Conservation (phyloP, 2,888 invertebrate genomes). For the Dolichomitus sp. region DNA sequence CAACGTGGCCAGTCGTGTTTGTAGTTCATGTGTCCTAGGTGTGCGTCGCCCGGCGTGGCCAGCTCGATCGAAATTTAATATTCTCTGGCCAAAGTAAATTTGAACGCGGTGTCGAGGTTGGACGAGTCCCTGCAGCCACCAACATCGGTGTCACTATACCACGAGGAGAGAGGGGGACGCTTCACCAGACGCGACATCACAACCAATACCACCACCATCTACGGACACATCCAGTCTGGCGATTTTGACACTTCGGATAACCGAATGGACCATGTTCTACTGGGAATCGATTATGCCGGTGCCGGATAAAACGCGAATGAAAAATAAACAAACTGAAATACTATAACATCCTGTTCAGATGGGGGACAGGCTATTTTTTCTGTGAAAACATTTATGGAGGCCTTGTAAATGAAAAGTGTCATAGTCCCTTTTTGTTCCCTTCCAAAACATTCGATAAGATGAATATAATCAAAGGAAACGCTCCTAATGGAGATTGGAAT, state of each 20-base stretch:
- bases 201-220: conserved; percentile 1
- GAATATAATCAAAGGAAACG: too few relatives aligned
- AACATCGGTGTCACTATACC: conserved; percentile 30
- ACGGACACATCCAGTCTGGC: conserved; percentile 33
- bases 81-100: conserved; percentile 59
- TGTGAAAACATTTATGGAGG: too few relatives aligned
- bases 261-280: not conserved
- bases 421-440: too few relatives aligned
- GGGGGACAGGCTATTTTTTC: too few relatives aligned
- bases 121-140: conserved; percentile 15
- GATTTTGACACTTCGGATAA: conserved; percentile 8
- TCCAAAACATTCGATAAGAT: too few relatives aligned
- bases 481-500: too few relatives aligned
- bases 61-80: conserved; percentile 55
- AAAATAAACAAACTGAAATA: conserved; percentile 20
- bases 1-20: conserved; percentile 1
- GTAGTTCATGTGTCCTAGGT: conserved; percentile 9
- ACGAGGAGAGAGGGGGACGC: not conserved
- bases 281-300: conserved; percentile 27
- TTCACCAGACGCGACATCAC: conserved; percentile 17
- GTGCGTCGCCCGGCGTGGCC: conserved; percentile 1
- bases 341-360: too few relatives aligned
- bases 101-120: conserved; percentile 47
- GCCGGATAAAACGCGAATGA: conserved; percentile 28
- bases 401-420: too few relatives aligned